Evolutionary conservation across 2,113 vertebrate genomes (phyloP).

Genomic region (Castor canadensis): DNA sequence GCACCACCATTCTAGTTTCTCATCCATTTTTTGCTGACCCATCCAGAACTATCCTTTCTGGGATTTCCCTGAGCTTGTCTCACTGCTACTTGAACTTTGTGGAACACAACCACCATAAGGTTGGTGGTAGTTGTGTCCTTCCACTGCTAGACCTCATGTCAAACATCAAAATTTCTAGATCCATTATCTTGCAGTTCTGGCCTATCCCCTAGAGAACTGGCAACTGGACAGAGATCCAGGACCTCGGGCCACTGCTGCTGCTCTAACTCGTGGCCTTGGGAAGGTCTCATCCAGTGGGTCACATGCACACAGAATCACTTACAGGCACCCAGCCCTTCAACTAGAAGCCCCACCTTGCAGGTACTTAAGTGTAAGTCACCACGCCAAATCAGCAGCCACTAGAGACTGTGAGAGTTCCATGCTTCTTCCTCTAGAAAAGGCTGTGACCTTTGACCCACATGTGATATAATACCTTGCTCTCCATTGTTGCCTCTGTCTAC

Average conservation of each 20-base stretch:
- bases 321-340: not conserved
- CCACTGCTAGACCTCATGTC: not conserved
- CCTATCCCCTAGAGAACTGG: not conserved
- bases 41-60: not conserved
- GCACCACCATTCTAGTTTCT: not conserved
- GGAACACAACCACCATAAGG: not conserved
- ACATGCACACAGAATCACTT: not conserved
- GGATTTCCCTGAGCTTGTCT: not conserved
- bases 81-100: not conserved
- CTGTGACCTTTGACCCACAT: conserved; percentile 40
- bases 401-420: not conserved
- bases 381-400: not conserved
- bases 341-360: not conserved
- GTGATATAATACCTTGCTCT: conserved; percentile 5
- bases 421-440: conserved; percentile 38
- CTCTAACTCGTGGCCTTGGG: conserved; percentile 21
- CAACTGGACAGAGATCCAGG: not conserved
- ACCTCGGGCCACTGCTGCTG: not conserved
- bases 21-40: not conserved
- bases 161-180: conserved; percentile 19
- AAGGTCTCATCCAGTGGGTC: not conserved
- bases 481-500: not conserved
- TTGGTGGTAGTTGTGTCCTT: not conserved
- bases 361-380: conserved; percentile 19
- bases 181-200: not conserved